A percentile compares a stretch with the other conserved stretches of the same genome.
Evolutionary conservation across 2,888 invertebrate genomes (phyloP).

Genomic region (Chaetoderma sp.): DNA sequence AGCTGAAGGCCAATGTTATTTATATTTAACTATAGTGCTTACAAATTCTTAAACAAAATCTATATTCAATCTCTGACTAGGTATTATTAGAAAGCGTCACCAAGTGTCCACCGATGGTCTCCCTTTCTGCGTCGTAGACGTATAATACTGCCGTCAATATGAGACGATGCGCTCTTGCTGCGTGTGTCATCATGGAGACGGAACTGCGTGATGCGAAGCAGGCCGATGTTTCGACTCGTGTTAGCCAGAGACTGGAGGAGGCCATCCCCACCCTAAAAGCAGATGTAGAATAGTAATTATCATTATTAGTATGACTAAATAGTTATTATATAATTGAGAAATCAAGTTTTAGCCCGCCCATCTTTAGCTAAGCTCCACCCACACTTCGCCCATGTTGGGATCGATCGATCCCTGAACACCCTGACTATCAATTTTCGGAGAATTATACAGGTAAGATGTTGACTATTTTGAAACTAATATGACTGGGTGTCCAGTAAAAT

Average conservation of each 20-base stretch:
- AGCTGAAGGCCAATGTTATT: too few species aligned
- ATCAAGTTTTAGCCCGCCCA: too few species aligned
- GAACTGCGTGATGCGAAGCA: constrained; percentile 57
- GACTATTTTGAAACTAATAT: too few species aligned
- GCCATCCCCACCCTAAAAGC: constrained; percentile 60
- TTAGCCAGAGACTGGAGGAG: constrained; percentile 63
- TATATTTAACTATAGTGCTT: background rate
- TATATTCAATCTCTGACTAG: constrained; percentile 1
- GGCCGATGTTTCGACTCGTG: constrained; percentile 66
- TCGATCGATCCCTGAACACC: too few species aligned
- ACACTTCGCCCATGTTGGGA: too few species aligned
- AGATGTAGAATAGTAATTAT: background rate
- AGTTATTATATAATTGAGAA: too few species aligned
- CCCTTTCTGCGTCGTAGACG: constrained; percentile 62
- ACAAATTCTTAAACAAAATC: background rate
- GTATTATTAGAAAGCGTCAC: constrained; percentile 52
- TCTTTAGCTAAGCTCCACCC: too few species aligned
- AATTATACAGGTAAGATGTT: too few species aligned
- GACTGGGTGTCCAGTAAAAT: too few species aligned
- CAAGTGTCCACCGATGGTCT: constrained; percentile 65
- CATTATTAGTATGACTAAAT: background rate
- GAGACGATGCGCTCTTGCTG: constrained; percentile 60
- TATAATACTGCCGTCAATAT: constrained; percentile 61
- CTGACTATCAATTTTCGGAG: too few species aligned
- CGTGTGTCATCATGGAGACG: constrained; percentile 60